Conservation (phyloP, 2,888 invertebrate genomes). For the Eupithecia dodoneata region DNA sequence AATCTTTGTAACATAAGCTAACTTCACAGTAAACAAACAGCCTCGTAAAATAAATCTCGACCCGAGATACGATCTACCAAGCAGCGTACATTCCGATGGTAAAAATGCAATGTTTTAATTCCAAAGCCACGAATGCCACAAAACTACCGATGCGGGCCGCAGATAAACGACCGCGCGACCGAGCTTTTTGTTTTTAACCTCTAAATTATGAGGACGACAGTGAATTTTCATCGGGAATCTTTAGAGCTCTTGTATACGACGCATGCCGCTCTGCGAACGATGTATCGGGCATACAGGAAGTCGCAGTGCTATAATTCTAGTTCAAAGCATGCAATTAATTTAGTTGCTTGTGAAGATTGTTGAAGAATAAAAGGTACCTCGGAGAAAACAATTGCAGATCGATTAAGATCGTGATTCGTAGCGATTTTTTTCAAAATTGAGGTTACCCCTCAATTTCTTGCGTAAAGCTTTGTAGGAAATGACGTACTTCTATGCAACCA, state of each 20-base stretch:
- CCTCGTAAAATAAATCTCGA: constrained; percentile 64
- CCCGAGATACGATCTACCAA: constrained; percentile 31
- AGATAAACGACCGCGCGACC: constrained; percentile 53
- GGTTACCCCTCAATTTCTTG: neutral
- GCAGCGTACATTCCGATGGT: constrained; percentile 48
- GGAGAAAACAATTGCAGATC: neutral
- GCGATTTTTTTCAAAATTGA: neutral
- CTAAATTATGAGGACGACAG: constrained; percentile 62
- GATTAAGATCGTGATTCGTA: neutral
- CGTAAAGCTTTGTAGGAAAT: neutral
- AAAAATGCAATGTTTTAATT: constrained; percentile 82
- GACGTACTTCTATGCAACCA: neutral
- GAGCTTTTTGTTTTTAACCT: constrained; percentile 48
- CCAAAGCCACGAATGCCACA: constrained; percentile 53
- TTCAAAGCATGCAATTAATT: neutral
- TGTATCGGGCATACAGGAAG: neutral
- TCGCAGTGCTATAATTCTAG: neutral
- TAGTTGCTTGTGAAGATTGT: neutral
- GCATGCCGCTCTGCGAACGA: neutral
- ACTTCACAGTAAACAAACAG: constrained; percentile 32
- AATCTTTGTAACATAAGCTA: constrained; percentile 1
- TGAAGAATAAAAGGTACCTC: neutral
- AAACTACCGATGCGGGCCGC: constrained; percentile 60
- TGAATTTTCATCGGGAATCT: constrained; percentile 67
- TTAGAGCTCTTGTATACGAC: constrained; percentile 9